These are phyloP conservation scores for Tragelaphus buxtoni DNA, from an alignment of 2,113 vertebrate genomes.

Conservation along the genomic window DNA sequence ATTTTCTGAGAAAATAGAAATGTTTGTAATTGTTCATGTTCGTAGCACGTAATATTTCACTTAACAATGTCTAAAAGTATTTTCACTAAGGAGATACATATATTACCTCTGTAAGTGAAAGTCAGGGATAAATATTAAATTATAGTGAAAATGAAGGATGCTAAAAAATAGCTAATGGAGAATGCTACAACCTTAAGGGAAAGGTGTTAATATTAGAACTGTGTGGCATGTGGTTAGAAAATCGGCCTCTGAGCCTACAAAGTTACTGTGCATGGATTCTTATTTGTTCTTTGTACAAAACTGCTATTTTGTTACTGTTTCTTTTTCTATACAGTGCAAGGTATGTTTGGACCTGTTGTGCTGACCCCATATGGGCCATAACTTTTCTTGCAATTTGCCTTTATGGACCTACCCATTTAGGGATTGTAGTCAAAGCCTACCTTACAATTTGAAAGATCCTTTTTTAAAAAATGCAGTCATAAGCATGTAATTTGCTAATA, in stretches of 20 bases:
- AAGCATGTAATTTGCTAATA: neutral
- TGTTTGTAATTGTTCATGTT: neutral
- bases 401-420: neutral
- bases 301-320: neutral
- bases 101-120: neutral
- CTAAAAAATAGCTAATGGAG: neutral
- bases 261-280: neutral
- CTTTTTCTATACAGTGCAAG: neutral
- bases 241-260: neutral
- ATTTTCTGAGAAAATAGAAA: conserved; percentile 22
- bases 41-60: neutral
- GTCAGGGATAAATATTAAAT: neutral
- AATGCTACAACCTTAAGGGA: neutral
- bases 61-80: neutral
- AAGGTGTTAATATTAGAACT: neutral
- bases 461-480: neutral
- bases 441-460: neutral
- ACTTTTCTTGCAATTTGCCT: neutral
- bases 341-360: neutral
- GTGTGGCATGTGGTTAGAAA: neutral
- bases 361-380: neutral
- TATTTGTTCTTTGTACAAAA: neutral
- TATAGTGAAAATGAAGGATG: neutral
- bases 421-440: neutral
- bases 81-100: neutral